These are phyloP conservation scores for Calcarius lapponicus DNA, from an alignment of 2,797 vertebrate species.

Conservation along the genomic window DNA sequence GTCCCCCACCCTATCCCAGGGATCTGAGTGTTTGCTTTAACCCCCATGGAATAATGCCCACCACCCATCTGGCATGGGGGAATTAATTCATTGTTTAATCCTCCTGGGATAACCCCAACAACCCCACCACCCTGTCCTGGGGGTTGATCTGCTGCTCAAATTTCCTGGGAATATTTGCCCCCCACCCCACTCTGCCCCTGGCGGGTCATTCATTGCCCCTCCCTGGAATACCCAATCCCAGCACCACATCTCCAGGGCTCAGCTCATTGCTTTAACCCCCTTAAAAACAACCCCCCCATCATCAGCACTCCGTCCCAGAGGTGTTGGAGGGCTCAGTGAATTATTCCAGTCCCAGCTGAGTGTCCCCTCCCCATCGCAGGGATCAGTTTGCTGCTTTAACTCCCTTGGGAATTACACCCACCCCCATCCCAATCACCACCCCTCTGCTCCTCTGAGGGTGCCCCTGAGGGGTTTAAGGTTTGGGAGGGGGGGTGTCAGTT, in stretches of 20 bases:
- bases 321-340: fast-evolving
- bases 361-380: background rate
- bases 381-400: background rate
- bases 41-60: background rate
- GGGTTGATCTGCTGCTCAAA: background rate
- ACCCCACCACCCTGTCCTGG: background rate
- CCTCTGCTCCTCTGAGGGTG: too few species aligned
- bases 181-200: background rate
- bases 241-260: background rate
- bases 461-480: background rate
- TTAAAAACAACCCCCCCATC: background rate
- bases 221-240: background rate
- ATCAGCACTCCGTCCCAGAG: background rate
- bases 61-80: background rate
- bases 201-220: background rate
- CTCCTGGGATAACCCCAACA: background rate
- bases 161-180: background rate
- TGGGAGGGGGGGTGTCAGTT: background rate
- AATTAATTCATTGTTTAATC: background rate
- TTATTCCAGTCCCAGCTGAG: background rate
- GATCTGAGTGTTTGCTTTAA: background rate
- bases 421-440: background rate
- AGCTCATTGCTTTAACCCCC: background rate
- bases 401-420: fast-evolving
- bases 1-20: background rate